Evolutionary conservation across 2,797 vertebrate genomes (phyloP).

Genomic region (Chaetodon trifasciatus): DNA sequence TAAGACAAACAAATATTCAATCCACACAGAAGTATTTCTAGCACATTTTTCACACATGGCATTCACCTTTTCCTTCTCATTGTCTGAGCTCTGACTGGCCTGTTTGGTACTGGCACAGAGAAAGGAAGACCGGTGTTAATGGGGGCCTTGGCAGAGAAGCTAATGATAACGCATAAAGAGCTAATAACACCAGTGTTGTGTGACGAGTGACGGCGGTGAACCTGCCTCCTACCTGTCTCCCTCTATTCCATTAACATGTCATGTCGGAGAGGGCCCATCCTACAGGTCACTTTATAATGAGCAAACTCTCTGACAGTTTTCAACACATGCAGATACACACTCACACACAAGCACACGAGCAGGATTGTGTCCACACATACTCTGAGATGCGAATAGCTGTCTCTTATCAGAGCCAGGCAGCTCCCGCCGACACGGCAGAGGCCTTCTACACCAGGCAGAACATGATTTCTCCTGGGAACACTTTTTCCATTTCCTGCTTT

Average conservation of each 20-base stretch:
- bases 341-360: constrained; percentile 41
- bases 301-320: constrained; percentile 91
- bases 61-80: constrained; percentile 9
- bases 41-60: background rate
- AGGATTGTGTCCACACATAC: constrained; percentile 28
- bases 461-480: constrained; percentile 96
- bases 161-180: constrained; percentile 58
- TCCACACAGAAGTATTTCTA: background rate
- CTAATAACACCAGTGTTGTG: constrained; percentile 62
- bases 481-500: constrained; percentile 98
- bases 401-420: constrained; percentile 82
- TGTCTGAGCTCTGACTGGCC: constrained; percentile 68
- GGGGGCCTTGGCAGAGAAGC: constrained; percentile 40
- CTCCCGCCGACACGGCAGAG: constrained; percentile 80
- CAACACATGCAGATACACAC: constrained; percentile 74
- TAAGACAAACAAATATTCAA: background rate
- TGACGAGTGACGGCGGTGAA: constrained; percentile 61
- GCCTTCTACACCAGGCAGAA: constrained; percentile 91
- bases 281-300: constrained; percentile 94
- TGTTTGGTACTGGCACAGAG: constrained; percentile 81
- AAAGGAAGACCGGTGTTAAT: constrained; percentile 68
- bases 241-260: constrained; percentile 91
- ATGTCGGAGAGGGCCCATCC: constrained; percentile 87
- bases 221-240: constrained; percentile 90
- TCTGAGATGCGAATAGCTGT: constrained; percentile 67